Evolutionary conservation across 2,888 invertebrate species (phyloP).

Genomic region (Cerceris ruficornis): DNA sequence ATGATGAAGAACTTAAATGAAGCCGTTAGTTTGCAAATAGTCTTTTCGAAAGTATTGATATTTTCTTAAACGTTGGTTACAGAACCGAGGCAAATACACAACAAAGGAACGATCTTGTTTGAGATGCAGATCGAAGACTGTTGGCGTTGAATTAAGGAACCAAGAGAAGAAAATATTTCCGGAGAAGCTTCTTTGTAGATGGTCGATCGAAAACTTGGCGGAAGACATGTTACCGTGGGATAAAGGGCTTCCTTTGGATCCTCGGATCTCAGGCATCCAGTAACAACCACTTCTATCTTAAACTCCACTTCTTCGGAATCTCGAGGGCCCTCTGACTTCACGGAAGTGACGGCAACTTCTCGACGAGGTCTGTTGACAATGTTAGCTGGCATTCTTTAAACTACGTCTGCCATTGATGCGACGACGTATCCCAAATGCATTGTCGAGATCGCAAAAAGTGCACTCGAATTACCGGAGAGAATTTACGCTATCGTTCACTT

Average conservation of each 20-base stretch:
- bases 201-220: background rate
- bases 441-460: background rate
- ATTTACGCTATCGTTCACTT: no score
- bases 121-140: no score
- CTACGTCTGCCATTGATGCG: slow-evolving; percentile 1
- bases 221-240: slow-evolving; percentile 3
- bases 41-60: no score
- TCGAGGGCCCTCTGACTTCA: slow-evolving; percentile 20
- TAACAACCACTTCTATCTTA: slow-evolving; percentile 13
- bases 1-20: no score
- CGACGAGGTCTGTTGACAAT: slow-evolving; percentile 5
- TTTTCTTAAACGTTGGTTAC: no score
- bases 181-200: no score
- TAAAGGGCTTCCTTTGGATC: slow-evolving; percentile 9
- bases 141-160: no score
- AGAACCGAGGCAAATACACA: no score
- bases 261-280: slow-evolving; percentile 7
- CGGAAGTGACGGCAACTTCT: slow-evolving; percentile 23
- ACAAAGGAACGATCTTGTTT: no score
- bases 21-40: no score
- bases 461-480: background rate
- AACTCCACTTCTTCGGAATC: slow-evolving; percentile 12
- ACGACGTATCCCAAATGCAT: background rate
- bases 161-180: no score
- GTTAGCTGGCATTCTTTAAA: background rate